Evolutionary conservation across 2,113 vertebrate genomes (phyloP).

Genomic region (Puffinus mauretanicus): DNA sequence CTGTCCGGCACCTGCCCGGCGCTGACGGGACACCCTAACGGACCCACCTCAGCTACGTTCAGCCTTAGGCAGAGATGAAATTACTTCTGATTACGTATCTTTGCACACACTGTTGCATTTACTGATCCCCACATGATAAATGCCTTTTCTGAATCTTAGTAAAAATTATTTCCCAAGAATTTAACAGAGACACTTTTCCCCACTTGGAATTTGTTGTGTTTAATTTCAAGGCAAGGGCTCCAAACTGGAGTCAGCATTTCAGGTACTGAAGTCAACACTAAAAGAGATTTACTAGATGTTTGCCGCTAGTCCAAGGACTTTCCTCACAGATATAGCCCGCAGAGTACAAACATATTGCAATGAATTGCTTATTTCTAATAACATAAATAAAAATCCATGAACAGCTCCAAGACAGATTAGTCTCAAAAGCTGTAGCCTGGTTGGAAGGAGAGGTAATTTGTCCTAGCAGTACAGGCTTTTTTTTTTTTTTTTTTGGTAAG

Average conservation of each 20-base stretch:
- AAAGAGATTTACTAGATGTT: background rate
- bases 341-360: background rate
- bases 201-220: background rate
- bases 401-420: background rate
- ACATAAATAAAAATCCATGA: background rate
- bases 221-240: background rate
- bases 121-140: background rate
- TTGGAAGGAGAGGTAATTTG: background rate
- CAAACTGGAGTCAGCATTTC: background rate
- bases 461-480: background rate
- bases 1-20: background rate
- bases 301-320: background rate
- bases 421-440: background rate
- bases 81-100: background rate
- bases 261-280: background rate
- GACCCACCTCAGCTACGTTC: rapidly evolving
- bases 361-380: background rate
- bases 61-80: background rate
- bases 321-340: background rate
- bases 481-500: background rate
- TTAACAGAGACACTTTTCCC: background rate
- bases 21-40: background rate
- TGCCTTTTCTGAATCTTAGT: background rate
- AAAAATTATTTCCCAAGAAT: background rate
- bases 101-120: background rate